These are phyloP conservation scores for Sebastes ruberrimus DNA, from an alignment of 2,797 vertebrate genomes.

Conservation along the genomic window DNA sequence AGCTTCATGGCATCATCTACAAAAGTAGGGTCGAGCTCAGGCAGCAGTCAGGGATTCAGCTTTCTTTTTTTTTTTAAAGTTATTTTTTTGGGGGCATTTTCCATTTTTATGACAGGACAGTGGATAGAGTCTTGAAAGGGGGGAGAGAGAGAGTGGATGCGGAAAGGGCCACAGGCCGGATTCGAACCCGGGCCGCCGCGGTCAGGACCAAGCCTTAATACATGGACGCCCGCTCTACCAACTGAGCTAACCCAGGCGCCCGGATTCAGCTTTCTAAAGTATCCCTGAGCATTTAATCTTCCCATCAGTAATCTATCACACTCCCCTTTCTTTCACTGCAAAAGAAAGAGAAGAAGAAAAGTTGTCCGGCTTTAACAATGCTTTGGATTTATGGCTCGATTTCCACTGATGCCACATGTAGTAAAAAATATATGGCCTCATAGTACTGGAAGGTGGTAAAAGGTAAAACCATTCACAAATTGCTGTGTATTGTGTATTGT, in stretches of 20 bases:
- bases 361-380: slow-evolving; percentile 44
- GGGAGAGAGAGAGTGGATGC: too few species aligned
- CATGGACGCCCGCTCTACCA: too few species aligned
- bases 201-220: too few species aligned
- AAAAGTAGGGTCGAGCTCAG: slow-evolving; percentile 6
- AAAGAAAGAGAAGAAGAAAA: slow-evolving; percentile 19
- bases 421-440: slow-evolving; percentile 54
- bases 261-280: neutral
- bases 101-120: too few species aligned
- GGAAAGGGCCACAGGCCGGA: too few species aligned
- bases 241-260: too few species aligned
- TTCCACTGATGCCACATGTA: slow-evolving; percentile 51
- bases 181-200: too few species aligned
- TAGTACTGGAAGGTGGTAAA: slow-evolving; percentile 44
- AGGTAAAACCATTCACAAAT: slow-evolving; percentile 50
- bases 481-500: slow-evolving; percentile 51
- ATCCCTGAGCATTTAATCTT: slow-evolving; percentile 36
- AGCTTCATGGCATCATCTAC: neutral
- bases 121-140: too few species aligned
- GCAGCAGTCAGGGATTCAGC: neutral
- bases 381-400: slow-evolving; percentile 56
- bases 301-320: slow-evolving; percentile 8
- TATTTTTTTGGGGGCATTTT: too few species aligned
- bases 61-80: too few species aligned
- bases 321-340: slow-evolving; percentile 7